Evolutionary conservation across 2,797 vertebrate species (phyloP), one percentile per base, ranked within the genome.

Genomic region (Dermochelys coriacea): DNA sequence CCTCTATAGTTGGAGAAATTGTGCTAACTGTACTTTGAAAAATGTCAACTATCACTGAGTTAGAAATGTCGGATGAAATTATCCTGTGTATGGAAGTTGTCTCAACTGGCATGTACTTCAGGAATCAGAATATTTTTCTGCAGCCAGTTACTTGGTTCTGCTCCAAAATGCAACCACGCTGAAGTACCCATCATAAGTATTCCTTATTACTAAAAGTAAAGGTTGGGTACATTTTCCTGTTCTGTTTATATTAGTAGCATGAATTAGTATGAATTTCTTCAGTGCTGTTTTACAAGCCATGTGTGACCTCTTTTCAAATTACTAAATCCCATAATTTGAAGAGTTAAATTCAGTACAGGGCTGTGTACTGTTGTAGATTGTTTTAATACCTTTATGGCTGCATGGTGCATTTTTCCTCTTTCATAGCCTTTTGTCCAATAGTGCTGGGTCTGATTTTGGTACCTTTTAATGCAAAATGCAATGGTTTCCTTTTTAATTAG

Each of bases 401-500:
- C 68, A 55, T 85, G 47, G 34, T 37, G 8, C n/a, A 34, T 12
- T 61, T 27, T 84, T 74, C 51, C 84, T 31, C 18, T 74, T 31
- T 50, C 27, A 9, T 80, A 91, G 64, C 34, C n/a, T 68, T 68
- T 1, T 12, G 3, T 19, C 5, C 23, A 5, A 55, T 77, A 84
- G 52, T 6, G 12, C 57, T 6, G 0, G 0, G 0, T 49, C 31
- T 37, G n/a, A 12, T 80, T 59, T 59, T 3, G 11, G 12, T 34
- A 8, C 41, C 41, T 61, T 84, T 1, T 59, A 23, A n/a, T 1
- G 51, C 0, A 1, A 50, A 5, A 6, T 57, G 2, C 5, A 57
- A 1, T 80, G 5, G 23, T 55, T 2, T 85, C 1, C 8, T 37
- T 37, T 31, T 31, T 54, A 16, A 81, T 75, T 47, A 75, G 15